Percentiles rank a stretch among this genome's conserved stretches.
phyloP scores from a whole-genome alignment of 2,797 vertebrate genomes.

The Balearica regulorum region DNA sequence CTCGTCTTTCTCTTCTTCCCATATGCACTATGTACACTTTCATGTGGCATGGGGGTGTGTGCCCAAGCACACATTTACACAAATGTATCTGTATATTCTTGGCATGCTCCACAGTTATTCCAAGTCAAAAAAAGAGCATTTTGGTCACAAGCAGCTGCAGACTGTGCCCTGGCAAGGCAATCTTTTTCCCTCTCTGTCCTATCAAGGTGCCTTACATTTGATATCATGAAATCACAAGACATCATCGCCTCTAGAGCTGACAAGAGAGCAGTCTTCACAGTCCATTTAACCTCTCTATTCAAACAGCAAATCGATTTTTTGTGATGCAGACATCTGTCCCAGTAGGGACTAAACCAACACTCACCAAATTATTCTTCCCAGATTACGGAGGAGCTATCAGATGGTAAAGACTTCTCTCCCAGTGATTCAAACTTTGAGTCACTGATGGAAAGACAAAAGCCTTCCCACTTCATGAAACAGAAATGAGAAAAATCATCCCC shows the following conservation, averaged over 20 bases:
- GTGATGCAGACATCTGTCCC: slow-evolving; percentile 35
- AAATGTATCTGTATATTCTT: neutral
- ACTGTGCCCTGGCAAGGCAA: neutral
- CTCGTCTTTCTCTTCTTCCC: neutral
- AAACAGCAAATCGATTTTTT: slow-evolving; percentile 24
- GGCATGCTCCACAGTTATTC: neutral
- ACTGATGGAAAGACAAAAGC: slow-evolving; percentile 16
- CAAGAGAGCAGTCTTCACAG: slow-evolving; percentile 47
- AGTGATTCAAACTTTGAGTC: slow-evolving; percentile 37
- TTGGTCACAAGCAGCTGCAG: neutral
- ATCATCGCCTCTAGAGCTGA: neutral
- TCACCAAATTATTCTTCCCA: slow-evolving; percentile 33
- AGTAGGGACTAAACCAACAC: slow-evolving; percentile 43
- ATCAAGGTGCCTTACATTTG: slow-evolving; percentile 14
- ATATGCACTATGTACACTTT: neutral
- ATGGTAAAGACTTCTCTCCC: neutral
- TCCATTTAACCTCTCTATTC: slow-evolving; percentile 55
- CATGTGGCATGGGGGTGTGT: rapidly evolving
- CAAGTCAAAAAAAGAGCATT: neutral
- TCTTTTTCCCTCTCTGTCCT: neutral
- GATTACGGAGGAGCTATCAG: slow-evolving; percentile 37
- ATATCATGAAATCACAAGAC: slow-evolving; percentile 20
- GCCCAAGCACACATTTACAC: neutral
- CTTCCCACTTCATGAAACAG: neutral
- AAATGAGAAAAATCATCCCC: neutral